A percentile compares a stretch with the other conserved stretches of the same genome.
Conservation (phyloP, 2,888 invertebrate genomes). For the Escarpia spicata region DNA sequence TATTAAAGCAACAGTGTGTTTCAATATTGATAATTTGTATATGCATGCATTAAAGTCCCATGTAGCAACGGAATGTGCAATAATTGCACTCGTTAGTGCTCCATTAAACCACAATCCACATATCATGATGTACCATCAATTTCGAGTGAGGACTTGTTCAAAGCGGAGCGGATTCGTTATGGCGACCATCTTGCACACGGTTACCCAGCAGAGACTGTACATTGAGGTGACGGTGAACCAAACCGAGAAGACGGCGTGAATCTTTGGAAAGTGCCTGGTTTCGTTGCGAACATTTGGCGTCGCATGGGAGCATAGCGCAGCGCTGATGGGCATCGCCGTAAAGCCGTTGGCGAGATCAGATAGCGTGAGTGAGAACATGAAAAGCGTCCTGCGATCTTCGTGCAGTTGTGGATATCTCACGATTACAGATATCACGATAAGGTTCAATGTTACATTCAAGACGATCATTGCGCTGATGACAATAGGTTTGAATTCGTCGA, state of each 20-base stretch:
- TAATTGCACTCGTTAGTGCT: background rate
- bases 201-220: background rate
- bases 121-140: background rate
- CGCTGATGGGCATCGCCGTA: constrained; percentile 3
- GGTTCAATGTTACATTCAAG: background rate
- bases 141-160: background rate
- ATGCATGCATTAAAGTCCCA: background rate
- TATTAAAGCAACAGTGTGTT: too few species aligned
- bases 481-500: background rate
- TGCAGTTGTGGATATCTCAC: background rate
- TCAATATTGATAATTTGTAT: too few species aligned
- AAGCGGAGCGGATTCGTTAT: background rate
- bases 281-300: background rate
- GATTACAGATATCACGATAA: background rate
- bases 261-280: background rate
- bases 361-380: background rate
- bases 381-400: background rate
- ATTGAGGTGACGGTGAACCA: background rate
- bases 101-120: background rate
- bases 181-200: background rate
- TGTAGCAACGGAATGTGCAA: background rate
- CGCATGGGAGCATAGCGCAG: background rate
- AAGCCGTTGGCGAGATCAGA: background rate
- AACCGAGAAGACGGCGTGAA: background rate
- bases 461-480: background rate